These are phyloP conservation scores for Ricordea florida DNA, from an alignment of 92 coral and sea anemone genomes.

Conservation along the genomic window DNA sequence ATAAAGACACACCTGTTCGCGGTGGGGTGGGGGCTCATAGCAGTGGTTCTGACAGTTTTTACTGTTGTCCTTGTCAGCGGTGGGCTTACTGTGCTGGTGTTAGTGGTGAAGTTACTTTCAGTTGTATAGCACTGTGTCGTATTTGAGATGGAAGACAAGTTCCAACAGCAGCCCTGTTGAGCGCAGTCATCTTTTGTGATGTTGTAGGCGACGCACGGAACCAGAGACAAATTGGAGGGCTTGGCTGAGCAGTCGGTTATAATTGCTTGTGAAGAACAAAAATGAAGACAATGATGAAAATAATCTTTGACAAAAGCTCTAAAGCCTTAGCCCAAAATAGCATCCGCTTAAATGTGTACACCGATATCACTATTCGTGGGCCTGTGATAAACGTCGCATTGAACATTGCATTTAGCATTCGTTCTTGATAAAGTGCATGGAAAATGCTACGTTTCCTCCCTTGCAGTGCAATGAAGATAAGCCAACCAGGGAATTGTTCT, in stretches of 20 bases:
- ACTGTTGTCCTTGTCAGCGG: conserved; percentile 11
- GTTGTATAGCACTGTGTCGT: conserved; percentile 1
- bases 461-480: no score
- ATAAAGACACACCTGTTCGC: not conserved
- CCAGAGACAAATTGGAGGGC: not conserved
- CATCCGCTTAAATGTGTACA: no score
- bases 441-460: no score
- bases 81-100: not conserved
- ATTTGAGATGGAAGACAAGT: conserved; percentile 17
- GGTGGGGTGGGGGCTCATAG: not conserved
- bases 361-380: no score
- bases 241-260: not conserved
- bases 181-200: conserved; percentile 40
- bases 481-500: no score
- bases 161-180: conserved; percentile 83
- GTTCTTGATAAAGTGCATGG: no score
- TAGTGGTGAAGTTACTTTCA: not conserved
- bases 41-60: not conserved
- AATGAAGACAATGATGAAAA: no score
- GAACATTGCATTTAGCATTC: no score
- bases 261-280: not conserved
- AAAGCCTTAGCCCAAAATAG: no score
- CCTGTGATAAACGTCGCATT: no score
- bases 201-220: conserved; percentile 52
- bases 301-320: no score